Percentiles rank a stretch among this genome's conserved stretches.
Evolutionary conservation across 2,113 vertebrate genomes (phyloP).

Genomic region (Calyptomena viridis): DNA sequence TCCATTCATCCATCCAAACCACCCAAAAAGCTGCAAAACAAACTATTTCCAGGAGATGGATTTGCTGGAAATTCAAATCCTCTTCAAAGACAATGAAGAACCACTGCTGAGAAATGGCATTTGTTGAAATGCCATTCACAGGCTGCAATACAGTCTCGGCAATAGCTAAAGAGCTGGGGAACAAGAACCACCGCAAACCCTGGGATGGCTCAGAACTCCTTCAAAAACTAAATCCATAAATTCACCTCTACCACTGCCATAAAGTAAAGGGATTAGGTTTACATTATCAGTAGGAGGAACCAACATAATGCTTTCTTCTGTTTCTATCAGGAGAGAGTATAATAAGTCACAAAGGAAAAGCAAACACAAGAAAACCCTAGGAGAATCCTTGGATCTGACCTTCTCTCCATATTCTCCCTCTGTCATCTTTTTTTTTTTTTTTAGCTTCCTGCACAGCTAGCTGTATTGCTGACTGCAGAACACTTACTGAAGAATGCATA

Average conservation of each 20-base stretch:
- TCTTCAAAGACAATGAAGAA: background rate
- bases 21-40: background rate
- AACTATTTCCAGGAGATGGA: background rate
- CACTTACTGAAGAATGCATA: constrained; percentile 26
- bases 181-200: background rate
- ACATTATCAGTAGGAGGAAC: background rate
- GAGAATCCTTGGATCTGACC: constrained; percentile 44
- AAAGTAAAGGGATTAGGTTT: constrained; percentile 26
- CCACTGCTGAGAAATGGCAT: background rate
- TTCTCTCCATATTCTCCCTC: constrained; percentile 12
- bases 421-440: background rate
- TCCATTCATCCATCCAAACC: background rate
- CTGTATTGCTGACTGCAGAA: constrained; percentile 42
- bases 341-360: constrained; percentile 7
- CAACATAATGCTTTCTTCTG: background rate
- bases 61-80: constrained; percentile 14
- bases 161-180: background rate
- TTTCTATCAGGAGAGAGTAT: background rate
- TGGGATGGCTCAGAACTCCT: background rate
- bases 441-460: background rate
- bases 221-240: constrained; percentile 37
- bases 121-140: background rate
- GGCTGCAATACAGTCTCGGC: background rate
- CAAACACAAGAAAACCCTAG: constrained; percentile 16
- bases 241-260: background rate